Evolutionary conservation across 2,797 vertebrate genomes (phyloP).

Genomic region (Chlorospingus semifuscus): DNA sequence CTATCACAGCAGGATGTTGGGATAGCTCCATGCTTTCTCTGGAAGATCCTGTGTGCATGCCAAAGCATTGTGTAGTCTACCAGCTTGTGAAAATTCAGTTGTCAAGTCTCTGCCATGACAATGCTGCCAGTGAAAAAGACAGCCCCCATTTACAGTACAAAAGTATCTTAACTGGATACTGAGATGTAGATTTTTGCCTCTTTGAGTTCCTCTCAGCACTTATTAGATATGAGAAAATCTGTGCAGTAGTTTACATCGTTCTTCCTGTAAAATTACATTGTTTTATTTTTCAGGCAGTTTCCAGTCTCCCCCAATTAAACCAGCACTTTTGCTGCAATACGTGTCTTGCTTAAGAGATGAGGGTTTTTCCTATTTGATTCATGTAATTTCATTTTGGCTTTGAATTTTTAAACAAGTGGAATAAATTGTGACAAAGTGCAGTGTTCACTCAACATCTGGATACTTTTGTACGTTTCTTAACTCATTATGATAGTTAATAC

Average conservation of each 20-base stretch:
- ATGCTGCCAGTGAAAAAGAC: neutral
- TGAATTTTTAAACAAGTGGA: neutral
- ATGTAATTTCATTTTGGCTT: neutral
- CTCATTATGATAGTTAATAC: neutral
- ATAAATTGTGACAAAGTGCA: neutral
- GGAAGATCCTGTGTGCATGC: neutral
- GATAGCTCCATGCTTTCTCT: neutral
- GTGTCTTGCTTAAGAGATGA: neutral
- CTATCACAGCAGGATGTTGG: neutral
- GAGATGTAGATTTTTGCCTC: neutral
- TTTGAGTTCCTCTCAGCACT: neutral
- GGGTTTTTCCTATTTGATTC: neutral
- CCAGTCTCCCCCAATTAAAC: neutral
- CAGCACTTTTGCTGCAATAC: neutral
- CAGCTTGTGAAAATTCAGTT: neutral
- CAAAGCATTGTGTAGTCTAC: neutral
- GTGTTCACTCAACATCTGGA: slow-evolving; percentile 22
- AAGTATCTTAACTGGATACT: neutral
- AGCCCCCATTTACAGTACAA: neutral
- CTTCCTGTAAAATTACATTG: neutral
- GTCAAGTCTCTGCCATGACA: neutral
- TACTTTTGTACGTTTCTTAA: slow-evolving; percentile 11
- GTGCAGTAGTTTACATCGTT: neutral
- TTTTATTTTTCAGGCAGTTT: slow-evolving; percentile 6
- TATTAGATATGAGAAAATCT: neutral